Evolutionary conservation across 1,140 invertebrate species (phyloP).

Genomic region (Eupristina koningsbergeri): DNA sequence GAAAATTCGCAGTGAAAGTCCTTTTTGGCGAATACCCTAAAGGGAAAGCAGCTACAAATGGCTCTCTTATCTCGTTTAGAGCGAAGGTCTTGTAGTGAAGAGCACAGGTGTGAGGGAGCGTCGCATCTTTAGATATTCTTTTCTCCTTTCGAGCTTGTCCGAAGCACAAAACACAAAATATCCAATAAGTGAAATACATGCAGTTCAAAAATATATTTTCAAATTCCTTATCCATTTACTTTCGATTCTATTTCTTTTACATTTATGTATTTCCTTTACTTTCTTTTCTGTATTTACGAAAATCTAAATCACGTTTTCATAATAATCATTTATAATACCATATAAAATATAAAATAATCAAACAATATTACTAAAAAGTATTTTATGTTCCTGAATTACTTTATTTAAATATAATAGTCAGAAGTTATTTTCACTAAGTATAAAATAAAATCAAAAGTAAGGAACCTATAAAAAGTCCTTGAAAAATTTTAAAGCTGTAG

Average conservation of each 20-base stretch:
- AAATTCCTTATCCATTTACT: conserved; percentile 28
- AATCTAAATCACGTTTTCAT: neutral
- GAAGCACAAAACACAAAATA: neutral
- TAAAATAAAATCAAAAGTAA: too few species aligned
- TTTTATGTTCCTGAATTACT: too few species aligned
- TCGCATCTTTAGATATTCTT: neutral
- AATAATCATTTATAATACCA: too few species aligned
- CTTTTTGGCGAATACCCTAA: neutral
- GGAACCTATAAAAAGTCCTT: too few species aligned
- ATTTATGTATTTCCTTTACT: neutral
- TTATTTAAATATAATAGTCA: too few species aligned
- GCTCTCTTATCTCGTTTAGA: conserved; percentile 25
- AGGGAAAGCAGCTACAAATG: neutral
- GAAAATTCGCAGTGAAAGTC: neutral
- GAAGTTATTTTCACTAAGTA: too few species aligned
- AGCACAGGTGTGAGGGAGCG: neutral
- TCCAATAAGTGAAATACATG: neutral
- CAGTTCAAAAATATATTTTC: conserved; percentile 34
- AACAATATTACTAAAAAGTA: too few species aligned
- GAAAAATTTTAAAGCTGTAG: too few species aligned
- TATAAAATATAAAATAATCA: too few species aligned
- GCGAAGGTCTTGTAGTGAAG: neutral
- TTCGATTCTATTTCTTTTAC: conserved; percentile 1
- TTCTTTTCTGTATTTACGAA: neutral
- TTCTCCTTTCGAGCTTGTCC: neutral